Evolutionary conservation across 2,888 invertebrate species (phyloP), one percentile per base, ranked within the genome.

Genomic region (Troglohyphantes excavatus): DNA sequence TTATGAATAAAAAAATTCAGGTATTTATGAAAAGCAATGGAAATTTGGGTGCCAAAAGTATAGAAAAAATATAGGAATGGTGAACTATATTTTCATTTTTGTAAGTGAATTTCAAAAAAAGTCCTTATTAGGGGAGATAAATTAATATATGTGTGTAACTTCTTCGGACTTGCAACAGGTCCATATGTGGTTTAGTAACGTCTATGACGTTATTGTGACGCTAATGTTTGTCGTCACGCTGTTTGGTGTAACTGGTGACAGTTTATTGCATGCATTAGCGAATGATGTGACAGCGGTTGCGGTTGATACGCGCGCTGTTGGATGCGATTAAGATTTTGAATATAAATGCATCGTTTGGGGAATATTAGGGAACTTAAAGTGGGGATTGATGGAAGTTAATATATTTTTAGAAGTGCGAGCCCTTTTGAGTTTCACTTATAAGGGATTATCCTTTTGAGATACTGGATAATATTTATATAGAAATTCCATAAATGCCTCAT

Each of bases 211-310:
- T 59, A 82, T 88, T 88, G 88, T 88, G 29, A 27, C 19, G 11
- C 68, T 68, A 72, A 68, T 82, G 43, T 88, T 88, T 82, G 82
- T 88, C 88, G 88, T 88, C 81, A 82, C 29, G 82, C 76, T 21
- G 46, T 59, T 46, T 65, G 21, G 39, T 17, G n/a, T 87, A 33
- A 39, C 26, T 61, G 27, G n/a, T 87, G 87, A 87, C 87, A 81
- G 87, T 79, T 67, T 73, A 75, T 72, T 33, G 78, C 43, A 43
- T 17, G 39, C 26, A 27, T 43, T 23, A 26, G 7, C 70, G 39
- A 26, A 11, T 33, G 43, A 68, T 76, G 61, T 63, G 76, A 76
- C 76, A 76, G 59, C n/a, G 21, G 53, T 7, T 5, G 27, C 19
- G 46, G 19, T 75, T 75, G 59, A 59, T 33, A 43, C 63, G 76